A percentile compares a stretch with the other conserved stretches of the same genome.
Conservation (phyloP, 1,140 invertebrate genomes). For the Phthorimaea operculella region DNA sequence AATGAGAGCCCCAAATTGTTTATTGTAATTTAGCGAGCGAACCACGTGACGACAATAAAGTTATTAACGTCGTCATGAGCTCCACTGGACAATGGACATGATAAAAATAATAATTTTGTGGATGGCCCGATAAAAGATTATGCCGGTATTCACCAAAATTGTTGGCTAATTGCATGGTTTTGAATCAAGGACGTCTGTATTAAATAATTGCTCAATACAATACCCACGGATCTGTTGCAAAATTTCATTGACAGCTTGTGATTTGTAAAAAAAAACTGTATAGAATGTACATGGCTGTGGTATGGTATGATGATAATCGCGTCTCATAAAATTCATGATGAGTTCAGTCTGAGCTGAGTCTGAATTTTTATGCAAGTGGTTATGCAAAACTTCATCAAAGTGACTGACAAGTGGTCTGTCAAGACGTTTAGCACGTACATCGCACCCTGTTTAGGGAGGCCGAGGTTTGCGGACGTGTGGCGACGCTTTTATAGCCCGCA, state of each 20-base stretch:
- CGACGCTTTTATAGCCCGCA: slow-evolving; percentile 33
- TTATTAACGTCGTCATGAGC: slow-evolving; percentile 58
- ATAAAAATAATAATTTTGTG: slow-evolving; percentile 19
- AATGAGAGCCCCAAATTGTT: slow-evolving; percentile 62
- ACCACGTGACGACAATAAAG: slow-evolving; percentile 43
- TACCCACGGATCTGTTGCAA: too few species aligned
- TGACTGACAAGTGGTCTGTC: slow-evolving; percentile 3
- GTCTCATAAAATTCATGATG: too few species aligned
- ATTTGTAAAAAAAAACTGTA: too few species aligned
- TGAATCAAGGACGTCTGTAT: too few species aligned
- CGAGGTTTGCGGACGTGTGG: slow-evolving; percentile 26
- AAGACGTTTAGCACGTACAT: slow-evolving; percentile 1
- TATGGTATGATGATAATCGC: too few species aligned
- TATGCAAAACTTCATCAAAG: not conserved
- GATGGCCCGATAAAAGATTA: slow-evolving; percentile 3
- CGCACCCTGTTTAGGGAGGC: slow-evolving; percentile 1
- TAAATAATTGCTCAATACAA: too few species aligned
- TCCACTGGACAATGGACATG: slow-evolving; percentile 15
- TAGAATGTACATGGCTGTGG: too few species aligned
- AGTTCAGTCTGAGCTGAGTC: too few species aligned
- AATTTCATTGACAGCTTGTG: too few species aligned
- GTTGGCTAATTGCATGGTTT: too few species aligned
- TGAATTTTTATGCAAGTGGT: too few species aligned
- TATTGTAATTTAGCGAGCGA: slow-evolving; percentile 54
- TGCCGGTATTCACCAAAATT: not conserved